phyloP scores from a whole-genome alignment of 2,113 vertebrate genomes.

The Nycticebus coucang region DNA sequence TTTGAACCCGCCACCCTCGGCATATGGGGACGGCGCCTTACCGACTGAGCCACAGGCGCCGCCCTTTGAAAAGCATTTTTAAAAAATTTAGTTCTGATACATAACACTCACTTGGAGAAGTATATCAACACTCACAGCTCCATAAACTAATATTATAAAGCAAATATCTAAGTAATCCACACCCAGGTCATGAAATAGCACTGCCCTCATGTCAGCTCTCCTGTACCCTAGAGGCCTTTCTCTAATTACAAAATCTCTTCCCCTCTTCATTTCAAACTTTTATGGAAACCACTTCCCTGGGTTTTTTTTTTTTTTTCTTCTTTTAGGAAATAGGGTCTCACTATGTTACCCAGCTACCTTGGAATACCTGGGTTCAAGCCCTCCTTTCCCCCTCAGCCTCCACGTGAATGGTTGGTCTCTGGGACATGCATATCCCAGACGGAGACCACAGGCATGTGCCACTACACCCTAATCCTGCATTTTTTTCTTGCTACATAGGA shows the following conservation, averaged over 20 bases:
- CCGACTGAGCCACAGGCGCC: too few relatives aligned
- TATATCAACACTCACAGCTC: not conserved
- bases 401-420: too few relatives aligned
- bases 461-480: not conserved
- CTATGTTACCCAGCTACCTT: not conserved
- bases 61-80: not conserved
- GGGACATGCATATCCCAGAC: too few relatives aligned
- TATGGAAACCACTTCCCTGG: not conserved
- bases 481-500: not conserved
- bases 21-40: too few relatives aligned
- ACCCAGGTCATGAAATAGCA: not conserved
- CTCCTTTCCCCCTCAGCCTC: not conserved
- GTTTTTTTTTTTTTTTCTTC: not conserved
- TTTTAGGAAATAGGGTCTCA: not conserved
- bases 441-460: fast-evolving
- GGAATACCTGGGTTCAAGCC: not conserved
- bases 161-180: not conserved
- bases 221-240: not conserved
- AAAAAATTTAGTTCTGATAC: not conserved
- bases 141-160: not conserved
- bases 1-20: too few relatives aligned
- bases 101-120: not conserved
- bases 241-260: not conserved
- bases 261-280: not conserved
- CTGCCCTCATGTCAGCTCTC: not conserved